phyloP scores from a whole-genome alignment of 2,888 invertebrate species.

The Xestia xanthographa region DNA sequence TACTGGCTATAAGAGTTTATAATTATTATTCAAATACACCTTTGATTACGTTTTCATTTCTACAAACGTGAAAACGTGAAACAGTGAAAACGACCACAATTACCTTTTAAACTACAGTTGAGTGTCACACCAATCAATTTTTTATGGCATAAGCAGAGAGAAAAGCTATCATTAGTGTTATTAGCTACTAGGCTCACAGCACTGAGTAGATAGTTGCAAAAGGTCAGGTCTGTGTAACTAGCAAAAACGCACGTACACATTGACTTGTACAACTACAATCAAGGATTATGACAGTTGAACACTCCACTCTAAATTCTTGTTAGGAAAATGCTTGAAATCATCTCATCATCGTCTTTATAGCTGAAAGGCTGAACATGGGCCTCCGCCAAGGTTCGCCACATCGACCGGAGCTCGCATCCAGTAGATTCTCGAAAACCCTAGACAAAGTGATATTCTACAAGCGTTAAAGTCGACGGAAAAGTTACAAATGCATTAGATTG shows the following conservation, averaged over 20 bases:
- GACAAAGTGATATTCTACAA: not conserved
- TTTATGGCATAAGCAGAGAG: constrained; percentile 38
- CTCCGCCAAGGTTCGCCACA: not conserved
- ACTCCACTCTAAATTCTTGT: not conserved
- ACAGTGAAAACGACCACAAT: constrained; percentile 34
- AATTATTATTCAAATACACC: not conserved
- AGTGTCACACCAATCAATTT: constrained; percentile 54
- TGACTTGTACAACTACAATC: too few relatives aligned
- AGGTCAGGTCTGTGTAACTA: not conserved
- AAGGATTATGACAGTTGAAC: not conserved
- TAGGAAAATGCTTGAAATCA: not conserved
- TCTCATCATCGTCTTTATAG: too few relatives aligned
- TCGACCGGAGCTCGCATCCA: not conserved
- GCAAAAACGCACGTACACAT: not conserved
- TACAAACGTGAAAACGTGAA: constrained; percentile 18
- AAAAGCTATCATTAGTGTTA: constrained; percentile 55
- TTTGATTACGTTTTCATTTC: constrained; percentile 1
- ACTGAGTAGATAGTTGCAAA: constrained; percentile 15
- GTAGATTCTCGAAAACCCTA: not conserved
- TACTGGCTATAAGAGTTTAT: not conserved
- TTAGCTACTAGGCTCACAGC: constrained; percentile 6
- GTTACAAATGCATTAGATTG: not conserved
- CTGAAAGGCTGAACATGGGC: not conserved
- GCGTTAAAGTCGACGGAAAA: not conserved
- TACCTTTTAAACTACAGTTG: not conserved